Percentiles rank a stretch among this genome's conserved stretches.
These are phyloP conservation scores for Lymantria dispar DNA, from an alignment of 2,888 invertebrate genomes.

Conservation along the genomic window DNA sequence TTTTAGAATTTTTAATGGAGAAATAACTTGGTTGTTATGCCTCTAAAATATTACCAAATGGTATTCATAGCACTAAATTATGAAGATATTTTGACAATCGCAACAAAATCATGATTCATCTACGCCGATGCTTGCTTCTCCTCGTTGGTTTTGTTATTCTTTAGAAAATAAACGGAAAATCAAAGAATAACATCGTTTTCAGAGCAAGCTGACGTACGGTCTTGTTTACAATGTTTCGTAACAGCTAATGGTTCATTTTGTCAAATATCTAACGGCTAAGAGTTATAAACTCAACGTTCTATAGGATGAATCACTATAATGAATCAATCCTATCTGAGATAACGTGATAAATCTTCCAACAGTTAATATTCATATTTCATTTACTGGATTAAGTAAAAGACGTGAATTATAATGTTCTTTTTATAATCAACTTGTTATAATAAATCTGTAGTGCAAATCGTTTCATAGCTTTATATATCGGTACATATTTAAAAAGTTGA, in stretches of 20 bases:
- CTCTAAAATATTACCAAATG: constrained; percentile 11
- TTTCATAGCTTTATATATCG: too few relatives aligned
- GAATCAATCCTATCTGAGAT: constrained; percentile 62
- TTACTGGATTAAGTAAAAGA: constrained; percentile 59
- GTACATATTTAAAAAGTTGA: too few relatives aligned
- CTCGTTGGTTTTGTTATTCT: constrained; percentile 36
- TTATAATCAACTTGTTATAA: constrained; percentile 13
- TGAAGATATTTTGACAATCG: constrained; percentile 34
- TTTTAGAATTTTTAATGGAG: not conserved
- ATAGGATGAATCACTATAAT: constrained; percentile 60
- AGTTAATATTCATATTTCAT: constrained; percentile 64
- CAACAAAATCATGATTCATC: constrained; percentile 36
- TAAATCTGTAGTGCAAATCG: constrained; percentile 5
- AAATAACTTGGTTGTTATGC: not conserved
- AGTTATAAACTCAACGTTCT: constrained; percentile 31
- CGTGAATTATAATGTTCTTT: constrained; percentile 47
- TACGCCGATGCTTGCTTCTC: constrained; percentile 17
- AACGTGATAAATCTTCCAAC: constrained; percentile 64
- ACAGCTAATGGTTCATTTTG: constrained; percentile 67
- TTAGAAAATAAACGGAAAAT: constrained; percentile 34
- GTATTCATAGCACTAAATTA: constrained; percentile 30
- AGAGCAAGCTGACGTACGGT: constrained; percentile 42
- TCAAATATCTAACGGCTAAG: constrained; percentile 50
- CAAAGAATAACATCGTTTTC: constrained; percentile 28
- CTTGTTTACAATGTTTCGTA: constrained; percentile 63